These are phyloP conservation scores for Scalopus aquaticus DNA, from an alignment of 2,113 vertebrate species.

Conservation along the genomic window DNA sequence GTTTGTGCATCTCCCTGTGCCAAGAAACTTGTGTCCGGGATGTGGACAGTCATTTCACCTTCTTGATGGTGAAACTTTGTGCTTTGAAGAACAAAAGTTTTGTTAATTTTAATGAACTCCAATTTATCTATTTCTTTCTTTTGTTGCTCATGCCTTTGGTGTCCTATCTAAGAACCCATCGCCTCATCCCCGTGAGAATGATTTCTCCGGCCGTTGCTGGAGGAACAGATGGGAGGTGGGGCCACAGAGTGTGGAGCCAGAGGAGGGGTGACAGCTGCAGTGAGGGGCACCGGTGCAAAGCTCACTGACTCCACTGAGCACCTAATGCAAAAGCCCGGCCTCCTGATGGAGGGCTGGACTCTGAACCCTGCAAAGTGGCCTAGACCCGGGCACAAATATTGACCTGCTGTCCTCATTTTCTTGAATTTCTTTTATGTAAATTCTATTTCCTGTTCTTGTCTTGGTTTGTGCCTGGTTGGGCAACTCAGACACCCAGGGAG, in stretches of 20 bases:
- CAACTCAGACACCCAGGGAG: background rate
- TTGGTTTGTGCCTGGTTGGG: background rate
- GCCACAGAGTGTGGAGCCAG: background rate
- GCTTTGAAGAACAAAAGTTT: background rate
- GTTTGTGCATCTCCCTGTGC: background rate
- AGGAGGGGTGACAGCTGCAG: background rate
- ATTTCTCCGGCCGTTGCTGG: background rate
- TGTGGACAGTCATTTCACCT: background rate
- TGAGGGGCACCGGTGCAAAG: background rate
- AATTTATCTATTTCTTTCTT: background rate
- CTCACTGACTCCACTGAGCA: background rate
- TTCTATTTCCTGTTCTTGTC: background rate
- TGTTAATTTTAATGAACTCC: background rate
- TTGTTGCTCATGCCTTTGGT: background rate
- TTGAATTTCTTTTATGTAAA: slow-evolving; percentile 36
- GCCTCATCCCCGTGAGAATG: background rate
- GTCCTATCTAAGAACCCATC: background rate
- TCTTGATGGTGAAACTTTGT: background rate
- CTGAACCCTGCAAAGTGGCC: background rate
- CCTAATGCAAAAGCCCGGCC: background rate
- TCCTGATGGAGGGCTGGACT: background rate
- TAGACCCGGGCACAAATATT: background rate
- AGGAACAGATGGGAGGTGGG: background rate
- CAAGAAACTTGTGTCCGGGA: background rate
- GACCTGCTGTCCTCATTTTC: background rate